phyloP scores from a whole-genome alignment of 2,797 vertebrate species.

The Muscicapa comitata region DNA sequence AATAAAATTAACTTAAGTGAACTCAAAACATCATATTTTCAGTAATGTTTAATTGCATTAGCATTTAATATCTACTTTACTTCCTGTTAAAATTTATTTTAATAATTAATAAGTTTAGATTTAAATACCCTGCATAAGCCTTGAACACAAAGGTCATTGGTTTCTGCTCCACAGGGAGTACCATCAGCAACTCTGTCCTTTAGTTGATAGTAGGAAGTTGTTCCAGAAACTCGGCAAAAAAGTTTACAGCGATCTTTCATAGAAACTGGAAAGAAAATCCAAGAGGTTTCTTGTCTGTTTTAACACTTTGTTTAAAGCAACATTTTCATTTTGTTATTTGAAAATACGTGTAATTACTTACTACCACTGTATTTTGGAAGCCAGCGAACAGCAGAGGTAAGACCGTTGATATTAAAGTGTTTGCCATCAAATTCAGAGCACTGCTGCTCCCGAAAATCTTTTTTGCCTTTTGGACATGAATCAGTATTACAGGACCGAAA shows the following conservation, averaged over 20 bases:
- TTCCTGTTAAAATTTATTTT: not conserved
- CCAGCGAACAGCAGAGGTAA: constrained; percentile 91
- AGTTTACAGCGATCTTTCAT: constrained; percentile 98
- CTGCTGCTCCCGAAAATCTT: constrained; percentile 93
- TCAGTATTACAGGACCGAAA: constrained; percentile 96
- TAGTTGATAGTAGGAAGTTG: constrained; percentile 92
- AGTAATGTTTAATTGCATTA: not conserved
- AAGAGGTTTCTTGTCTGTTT: constrained; percentile 43
- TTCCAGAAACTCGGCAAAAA: constrained; percentile 93
- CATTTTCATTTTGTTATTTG: not conserved
- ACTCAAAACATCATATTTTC: not conserved
- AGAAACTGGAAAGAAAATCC: constrained; percentile 80
- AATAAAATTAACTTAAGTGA: not conserved
- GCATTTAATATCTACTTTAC: not conserved
- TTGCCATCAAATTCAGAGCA: constrained; percentile 93
- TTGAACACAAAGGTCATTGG: constrained; percentile 96
- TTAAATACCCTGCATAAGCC: constrained; percentile 92
- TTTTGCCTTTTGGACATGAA: constrained; percentile 87
- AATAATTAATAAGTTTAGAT: constrained; percentile 42
- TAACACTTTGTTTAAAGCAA: not conserved
- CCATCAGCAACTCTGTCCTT: constrained; percentile 93
- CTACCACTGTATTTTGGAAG: constrained; percentile 96
- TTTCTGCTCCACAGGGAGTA: constrained; percentile 91
- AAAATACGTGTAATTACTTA: constrained; percentile 77
- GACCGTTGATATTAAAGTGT: constrained; percentile 95